Evolutionary conservation across 2,113 vertebrate genomes (phyloP).

Genomic region (Penelope pileata): DNA sequence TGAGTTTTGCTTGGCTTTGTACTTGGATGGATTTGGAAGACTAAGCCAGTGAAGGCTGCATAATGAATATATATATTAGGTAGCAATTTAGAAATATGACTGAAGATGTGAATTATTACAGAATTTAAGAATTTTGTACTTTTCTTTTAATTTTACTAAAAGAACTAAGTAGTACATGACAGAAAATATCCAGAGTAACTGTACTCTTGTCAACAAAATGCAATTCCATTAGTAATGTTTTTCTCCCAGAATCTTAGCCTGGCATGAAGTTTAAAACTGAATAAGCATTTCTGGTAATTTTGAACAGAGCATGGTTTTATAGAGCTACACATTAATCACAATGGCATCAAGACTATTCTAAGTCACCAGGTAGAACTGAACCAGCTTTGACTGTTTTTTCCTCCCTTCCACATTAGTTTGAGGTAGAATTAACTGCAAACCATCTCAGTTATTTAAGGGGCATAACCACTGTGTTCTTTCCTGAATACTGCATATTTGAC

Average conservation of each 20-base stretch:
- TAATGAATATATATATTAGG: neutral
- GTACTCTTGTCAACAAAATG: neutral
- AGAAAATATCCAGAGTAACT: neutral
- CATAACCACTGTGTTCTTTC: neutral
- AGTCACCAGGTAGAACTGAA: neutral
- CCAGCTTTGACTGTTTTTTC: neutral
- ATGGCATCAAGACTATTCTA: neutral
- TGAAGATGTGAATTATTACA: neutral
- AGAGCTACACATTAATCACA: neutral
- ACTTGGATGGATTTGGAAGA: neutral
- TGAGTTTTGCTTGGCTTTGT: neutral
- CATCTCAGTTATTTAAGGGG: neutral
- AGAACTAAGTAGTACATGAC: neutral
- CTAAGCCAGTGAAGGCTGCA: accelerated
- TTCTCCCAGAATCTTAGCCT: neutral
- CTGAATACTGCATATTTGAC: neutral
- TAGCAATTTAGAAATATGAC: neutral
- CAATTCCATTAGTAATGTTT: neutral
- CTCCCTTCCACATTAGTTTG: neutral
- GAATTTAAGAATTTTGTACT: neutral
- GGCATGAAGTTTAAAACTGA: neutral
- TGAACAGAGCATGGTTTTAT: neutral
- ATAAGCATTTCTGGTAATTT: neutral
- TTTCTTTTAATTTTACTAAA: neutral
- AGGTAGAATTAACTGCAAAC: slow-evolving; percentile 21